Evolutionary conservation across 2,888 invertebrate species (phyloP).

Genomic region (Drosophila kuntzei): DNA sequence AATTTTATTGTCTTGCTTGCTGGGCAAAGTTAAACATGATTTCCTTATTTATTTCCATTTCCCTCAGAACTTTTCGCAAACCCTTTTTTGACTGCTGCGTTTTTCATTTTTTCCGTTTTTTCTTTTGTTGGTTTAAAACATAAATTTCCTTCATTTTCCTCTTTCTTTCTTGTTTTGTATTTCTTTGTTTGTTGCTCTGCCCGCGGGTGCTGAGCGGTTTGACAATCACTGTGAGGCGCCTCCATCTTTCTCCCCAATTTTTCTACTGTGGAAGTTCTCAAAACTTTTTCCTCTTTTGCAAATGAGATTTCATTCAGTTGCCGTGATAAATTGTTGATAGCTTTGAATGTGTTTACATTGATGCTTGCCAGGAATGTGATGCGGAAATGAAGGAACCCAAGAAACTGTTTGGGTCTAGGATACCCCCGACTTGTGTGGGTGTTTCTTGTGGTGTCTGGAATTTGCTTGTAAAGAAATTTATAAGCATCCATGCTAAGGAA

Average conservation of each 20-base stretch:
- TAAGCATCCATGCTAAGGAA: constrained; percentile 26
- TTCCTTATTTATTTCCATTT: constrained; percentile 74
- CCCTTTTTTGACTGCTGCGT: constrained; percentile 32
- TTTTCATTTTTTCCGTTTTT: constrained; percentile 28
- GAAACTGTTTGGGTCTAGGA: constrained; percentile 23
- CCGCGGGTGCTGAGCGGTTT: constrained; percentile 51
- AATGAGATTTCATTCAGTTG: constrained; percentile 75
- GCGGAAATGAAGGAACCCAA: constrained; percentile 40
- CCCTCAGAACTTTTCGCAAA: constrained; percentile 36
- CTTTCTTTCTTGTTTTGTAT: constrained; percentile 19
- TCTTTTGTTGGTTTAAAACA: constrained; percentile 52
- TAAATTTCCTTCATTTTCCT: constrained; percentile 50
- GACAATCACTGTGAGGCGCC: constrained; percentile 53
- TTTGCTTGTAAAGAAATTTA: constrained; percentile 51
- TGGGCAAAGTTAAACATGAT: constrained; percentile 66
- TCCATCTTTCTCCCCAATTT: neutral
- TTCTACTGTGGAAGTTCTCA: constrained; percentile 9
- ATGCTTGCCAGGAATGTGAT: constrained; percentile 51
- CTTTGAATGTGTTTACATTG: constrained; percentile 72
- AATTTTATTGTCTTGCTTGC: constrained; percentile 54
- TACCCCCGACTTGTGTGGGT: constrained; percentile 2
- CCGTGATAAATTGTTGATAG: constrained; percentile 80
- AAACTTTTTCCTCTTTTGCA: constrained; percentile 66
- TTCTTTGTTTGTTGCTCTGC: constrained; percentile 37
- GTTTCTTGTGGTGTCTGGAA: constrained; percentile 48